Conservation (phyloP, 2,888 invertebrate species). For the Incurvaria masculella region DNA sequence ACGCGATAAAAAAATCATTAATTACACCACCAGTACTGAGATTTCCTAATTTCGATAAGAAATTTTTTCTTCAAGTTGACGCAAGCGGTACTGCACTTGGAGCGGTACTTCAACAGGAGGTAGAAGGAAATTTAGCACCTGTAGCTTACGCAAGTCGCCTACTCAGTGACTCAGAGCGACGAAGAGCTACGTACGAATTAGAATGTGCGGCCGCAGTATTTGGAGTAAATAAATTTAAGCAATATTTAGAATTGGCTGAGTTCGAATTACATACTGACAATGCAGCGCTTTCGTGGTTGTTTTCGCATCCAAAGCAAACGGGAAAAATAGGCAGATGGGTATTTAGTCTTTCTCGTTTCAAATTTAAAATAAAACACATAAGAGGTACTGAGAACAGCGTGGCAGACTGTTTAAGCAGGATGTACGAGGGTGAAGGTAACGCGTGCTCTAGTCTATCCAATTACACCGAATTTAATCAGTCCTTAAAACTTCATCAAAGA, state of each 20-base stretch:
- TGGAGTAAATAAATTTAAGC: constrained; percentile 6
- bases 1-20: constrained; percentile 1
- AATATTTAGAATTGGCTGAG: constrained; percentile 4
- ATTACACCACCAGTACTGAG: constrained; percentile 7
- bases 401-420: not conserved
- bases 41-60: constrained; percentile 6
- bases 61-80: constrained; percentile 6
- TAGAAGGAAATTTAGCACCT: constrained; percentile 6
- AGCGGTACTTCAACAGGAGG: constrained; percentile 6
- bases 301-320: constrained; percentile 4
- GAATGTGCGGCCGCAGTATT: constrained; percentile 8
- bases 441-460: not conserved
- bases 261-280: constrained; percentile 8
- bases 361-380: not conserved
- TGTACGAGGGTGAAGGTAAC: not conserved
- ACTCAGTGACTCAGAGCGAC: constrained; percentile 2
- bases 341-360: not conserved
- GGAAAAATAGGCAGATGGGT: not conserved
- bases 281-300: constrained; percentile 7
- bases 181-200: constrained; percentile 3
- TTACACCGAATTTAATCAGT: not conserved
- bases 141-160: constrained; percentile 6
- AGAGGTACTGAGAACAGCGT: not conserved
- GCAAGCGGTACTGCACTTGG: constrained; percentile 4
- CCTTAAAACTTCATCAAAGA: not conserved